phyloP scores from a whole-genome alignment of 2,888 invertebrate species.

The Anarsia innoxiella region DNA sequence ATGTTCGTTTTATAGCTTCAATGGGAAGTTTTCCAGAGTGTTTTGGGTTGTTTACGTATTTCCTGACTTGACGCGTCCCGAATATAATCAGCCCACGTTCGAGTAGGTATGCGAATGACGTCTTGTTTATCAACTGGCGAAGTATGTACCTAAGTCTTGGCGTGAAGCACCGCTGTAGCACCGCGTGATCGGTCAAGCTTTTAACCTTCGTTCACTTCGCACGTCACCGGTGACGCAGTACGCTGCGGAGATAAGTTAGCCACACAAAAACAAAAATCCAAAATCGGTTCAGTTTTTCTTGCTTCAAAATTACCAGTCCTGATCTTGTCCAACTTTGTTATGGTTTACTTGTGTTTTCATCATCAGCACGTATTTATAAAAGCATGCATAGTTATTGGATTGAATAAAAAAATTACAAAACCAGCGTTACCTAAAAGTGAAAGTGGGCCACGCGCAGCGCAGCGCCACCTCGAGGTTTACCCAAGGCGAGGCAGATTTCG shows the following conservation, averaged over 20 bases:
- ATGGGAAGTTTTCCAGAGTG: no score
- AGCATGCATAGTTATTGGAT: slow-evolving; percentile 12
- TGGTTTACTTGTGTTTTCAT: no score
- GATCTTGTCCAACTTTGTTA: not conserved
- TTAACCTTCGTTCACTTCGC: slow-evolving; percentile 9
- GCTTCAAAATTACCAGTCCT: slow-evolving; percentile 1
- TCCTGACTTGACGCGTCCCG: slow-evolving; percentile 20
- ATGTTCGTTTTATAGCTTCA: not conserved
- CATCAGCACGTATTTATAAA: slow-evolving; percentile 1
- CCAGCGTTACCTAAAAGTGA: slow-evolving; percentile 33
- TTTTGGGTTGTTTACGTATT: slow-evolving; percentile 6
- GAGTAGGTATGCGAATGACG: no score
- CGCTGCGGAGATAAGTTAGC: slow-evolving; percentile 14
- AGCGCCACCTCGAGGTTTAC: slow-evolving; percentile 8
- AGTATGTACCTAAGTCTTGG: not conserved
- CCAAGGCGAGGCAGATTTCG: no score
- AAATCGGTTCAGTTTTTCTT: slow-evolving; percentile 12
- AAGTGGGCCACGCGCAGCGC: slow-evolving; percentile 17
- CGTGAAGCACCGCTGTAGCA: not conserved
- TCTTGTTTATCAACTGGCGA: no score
- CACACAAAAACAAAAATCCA: slow-evolving; percentile 9
- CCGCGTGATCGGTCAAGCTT: slow-evolving; percentile 2
- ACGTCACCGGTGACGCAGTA: slow-evolving; percentile 10
- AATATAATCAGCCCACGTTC: slow-evolving; percentile 34
- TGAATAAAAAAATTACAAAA: slow-evolving; percentile 17